Base-by-base conservation (phyloP, 2,888 invertebrate species). In the Nephrotoma guestfalica region DNA sequence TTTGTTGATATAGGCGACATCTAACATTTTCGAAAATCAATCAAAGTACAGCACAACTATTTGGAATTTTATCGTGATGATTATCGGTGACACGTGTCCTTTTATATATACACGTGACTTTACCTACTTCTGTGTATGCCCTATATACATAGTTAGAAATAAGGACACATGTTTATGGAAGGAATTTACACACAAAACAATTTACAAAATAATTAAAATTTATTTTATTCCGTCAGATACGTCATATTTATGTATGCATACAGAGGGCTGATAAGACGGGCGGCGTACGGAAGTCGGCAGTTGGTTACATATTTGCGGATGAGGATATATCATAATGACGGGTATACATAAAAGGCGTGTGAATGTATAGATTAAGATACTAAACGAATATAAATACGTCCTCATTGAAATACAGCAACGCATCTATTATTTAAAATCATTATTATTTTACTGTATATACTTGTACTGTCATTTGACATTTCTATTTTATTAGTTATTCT, bases 251-350 rank as follows among this genome's bases (percentile, higher is more conserved):
- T 13, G 51, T 51, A 15, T 51, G 1, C 1, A 30, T 9, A 30
- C 30, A 71, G 30, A 18, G 71, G 71, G 71, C 7, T 30, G 30
- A 9, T 71, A 71, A 71, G 9, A 3, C 84, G n/a, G 30, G 30
- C 71, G 43, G 43, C 43, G 51, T 13, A 83, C 71, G 45, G 18
- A 47, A 86, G 13, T 45, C 43, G 41, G 45, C 85, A 86, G 41
- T 47, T 87, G 84, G 83, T 87, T 86, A 18, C 43, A 85, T 87
- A 86, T 87, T 87, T 87, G 86, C 87, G 45, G 87, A 87, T 86
- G 13, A 71, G 71, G 71, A 71, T 71, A 40, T 86, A 86, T 86
- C 86, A 47, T 18, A 83, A 84, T 71, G 71, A 71, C 30, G 71
- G 13, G 13, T 15, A 86, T 43, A 87, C 18, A 83, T 86, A 86